Base-by-base conservation (phyloP, 2,113 vertebrate species). In the Semnornis frantzii region DNA sequence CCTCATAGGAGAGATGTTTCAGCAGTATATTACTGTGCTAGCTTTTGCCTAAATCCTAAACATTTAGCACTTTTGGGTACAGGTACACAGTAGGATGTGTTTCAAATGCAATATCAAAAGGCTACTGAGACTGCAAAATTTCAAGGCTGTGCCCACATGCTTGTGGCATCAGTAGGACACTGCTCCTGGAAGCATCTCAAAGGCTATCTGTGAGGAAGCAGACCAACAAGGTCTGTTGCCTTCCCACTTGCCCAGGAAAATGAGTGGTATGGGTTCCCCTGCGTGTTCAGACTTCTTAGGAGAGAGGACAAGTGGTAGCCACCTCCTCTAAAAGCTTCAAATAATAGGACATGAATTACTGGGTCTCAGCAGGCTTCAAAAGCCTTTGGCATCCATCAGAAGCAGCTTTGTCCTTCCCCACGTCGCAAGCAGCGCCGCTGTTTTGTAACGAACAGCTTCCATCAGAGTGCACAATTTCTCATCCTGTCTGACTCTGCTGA, bases 391-490 rank as follows among this genome's bases (percentile, higher is more conserved):
- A 70, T 87, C 91, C 69, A 72, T 87, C 80, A 88, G 82, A 87
- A 93, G 65, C 3, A 8, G 75, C 39, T 92, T 86, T 8, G 1
- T 89, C 89, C 60, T 89, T 87, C 44, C 75, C 70, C 87, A 74
- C 1, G 3, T 94, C 92, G 90, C 93, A 94, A 80, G 76, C 44
- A 55, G 42, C 21, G 70, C 66, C 1, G 19, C 83, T 96, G 91
- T 95, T 96, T 93, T 86, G 84, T 91, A 92, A 93, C 80, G 93
- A 97, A 77, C 95, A 82, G 18, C 84, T 96, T 96, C 93, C 92
- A 94, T 92, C 90, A 94, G 88, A 96, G 62, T 3, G 3, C 93
- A 77, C 72, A 93, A 85, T 94, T 95, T 94, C 85, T 94, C 86
- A 87, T 85, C 59, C 82, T 84, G 73, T 77, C 93, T 94, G 81